Evolutionary conservation across 2,113 vertebrate species (phyloP), one percentile per base, ranked within the genome.

Genomic region (Tragelaphus scriptus): DNA sequence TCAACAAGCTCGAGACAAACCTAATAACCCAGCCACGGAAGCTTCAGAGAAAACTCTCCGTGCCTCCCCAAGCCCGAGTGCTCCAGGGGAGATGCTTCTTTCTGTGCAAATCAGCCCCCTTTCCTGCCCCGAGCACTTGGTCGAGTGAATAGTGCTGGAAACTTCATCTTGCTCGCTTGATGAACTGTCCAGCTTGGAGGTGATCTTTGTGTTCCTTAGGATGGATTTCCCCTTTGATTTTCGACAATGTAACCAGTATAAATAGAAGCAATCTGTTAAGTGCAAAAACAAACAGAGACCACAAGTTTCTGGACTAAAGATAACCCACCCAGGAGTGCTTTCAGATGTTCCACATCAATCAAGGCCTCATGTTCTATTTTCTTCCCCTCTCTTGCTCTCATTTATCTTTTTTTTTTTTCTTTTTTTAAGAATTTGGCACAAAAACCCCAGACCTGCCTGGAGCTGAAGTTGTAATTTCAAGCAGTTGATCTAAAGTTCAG

Each of bases 1-100:
- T 91, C 97, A 98, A 97, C 98, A 98, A 98, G 98, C 90, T 98
- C 56, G 44, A 98, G 98, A 98, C 97, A 88, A 96, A 98, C 80
- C 59, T 95, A 97, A 94, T 92, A 87, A 96, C 79, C 85, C 80
- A 98, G 59, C 55, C 61, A 85, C 21, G 0, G 19, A 96, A 91
- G 49, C 63, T 44, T 96, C 92, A 89, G 49, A 89, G 68, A 49
- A 93, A 87, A 81, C 51, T 95, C 75, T n/a, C 44, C 92, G 36
- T 1, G 47, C 40, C 84, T 44, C 36, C 40, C 17, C 16, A 12
- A 56, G 32, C 25, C 23, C 0, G 1, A 56, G n/a, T 36, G 28
- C 90, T 65, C 91, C 26, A 21, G 79, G 68, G 65, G 1, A 0
- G 49, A 10, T 1, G 19, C n/a, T 13, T 49, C 89, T 82, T 75